Percentiles rank a stretch among this genome's conserved stretches.
These are phyloP conservation scores for Onychostruthus taczanowskii DNA, from an alignment of 2,113 vertebrate species.

Conservation along the genomic window DNA sequence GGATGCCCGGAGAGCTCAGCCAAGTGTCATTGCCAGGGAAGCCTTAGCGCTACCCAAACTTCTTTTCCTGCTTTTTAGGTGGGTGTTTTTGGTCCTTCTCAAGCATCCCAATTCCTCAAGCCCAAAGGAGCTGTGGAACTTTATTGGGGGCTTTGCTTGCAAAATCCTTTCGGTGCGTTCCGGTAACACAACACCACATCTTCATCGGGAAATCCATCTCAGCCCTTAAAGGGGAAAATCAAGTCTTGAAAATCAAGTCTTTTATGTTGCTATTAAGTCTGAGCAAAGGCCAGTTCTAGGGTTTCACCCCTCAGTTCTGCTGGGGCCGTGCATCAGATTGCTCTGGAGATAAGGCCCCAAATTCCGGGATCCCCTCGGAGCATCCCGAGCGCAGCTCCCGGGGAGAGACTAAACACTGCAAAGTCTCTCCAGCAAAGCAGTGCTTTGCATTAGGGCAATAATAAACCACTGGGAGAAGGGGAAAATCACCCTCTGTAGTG, in stretches of 20 bases:
- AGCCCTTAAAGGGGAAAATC: constrained; percentile 44
- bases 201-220: constrained; percentile 24
- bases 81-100: not conserved
- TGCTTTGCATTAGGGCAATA: constrained; percentile 22
- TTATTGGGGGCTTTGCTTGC: constrained; percentile 30
- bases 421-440: not conserved
- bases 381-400: not conserved
- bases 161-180: not conserved
- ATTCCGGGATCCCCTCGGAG: not conserved
- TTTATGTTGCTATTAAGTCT: constrained; percentile 52
- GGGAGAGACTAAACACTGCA: not conserved
- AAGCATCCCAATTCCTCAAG: not conserved
- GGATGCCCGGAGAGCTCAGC: not conserved
- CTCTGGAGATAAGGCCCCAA: constrained; percentile 19
- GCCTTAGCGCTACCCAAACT: not conserved
- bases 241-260: constrained; percentile 50
- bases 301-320: constrained; percentile 54
- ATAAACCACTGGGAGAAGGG: not conserved
- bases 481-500: not conserved
- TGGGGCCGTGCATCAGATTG: constrained; percentile 44
- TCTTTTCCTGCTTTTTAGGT: not conserved
- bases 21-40: not conserved
- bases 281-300: constrained; percentile 34
- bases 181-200: constrained; percentile 37
- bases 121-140: constrained; percentile 31